Conservation (phyloP, 2,888 invertebrate genomes). For the Laothoe populi region DNA sequence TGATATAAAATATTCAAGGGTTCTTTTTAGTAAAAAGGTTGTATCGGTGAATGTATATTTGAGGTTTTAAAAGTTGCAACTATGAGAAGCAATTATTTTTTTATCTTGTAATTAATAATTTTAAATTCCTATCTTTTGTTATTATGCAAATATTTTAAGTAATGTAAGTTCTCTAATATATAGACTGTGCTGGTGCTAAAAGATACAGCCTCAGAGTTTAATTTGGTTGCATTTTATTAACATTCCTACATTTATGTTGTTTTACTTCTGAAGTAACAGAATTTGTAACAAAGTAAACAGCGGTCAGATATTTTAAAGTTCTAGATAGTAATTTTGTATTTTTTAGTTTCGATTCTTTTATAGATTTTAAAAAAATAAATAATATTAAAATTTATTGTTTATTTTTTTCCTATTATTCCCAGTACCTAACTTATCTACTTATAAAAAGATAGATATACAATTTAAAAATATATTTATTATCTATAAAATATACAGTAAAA, state of each 20-base stretch:
- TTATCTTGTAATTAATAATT: too few species aligned
- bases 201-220: constrained; percentile 19
- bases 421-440: neutral
- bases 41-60: neutral
- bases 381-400: constrained; percentile 34
- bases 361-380: constrained; percentile 27
- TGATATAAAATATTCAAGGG: neutral
- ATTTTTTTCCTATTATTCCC: neutral
- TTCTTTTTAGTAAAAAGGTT: neutral
- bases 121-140: neutral
- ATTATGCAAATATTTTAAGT: neutral
- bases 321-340: constrained; percentile 25
- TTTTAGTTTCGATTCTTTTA: neutral
- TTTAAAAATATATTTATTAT: neutral
- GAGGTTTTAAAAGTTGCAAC: neutral
- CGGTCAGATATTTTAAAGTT: constrained; percentile 7
- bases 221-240: constrained; percentile 48
- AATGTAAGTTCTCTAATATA: constrained; percentile 1
- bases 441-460: neutral
- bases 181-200: constrained; percentile 16
- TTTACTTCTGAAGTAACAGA: constrained; percentile 24
- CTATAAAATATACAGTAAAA: neutral
- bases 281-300: constrained; percentile 18
- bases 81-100: neutral
- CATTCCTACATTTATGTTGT: constrained; percentile 47